Percentiles rank a stretch among this genome's conserved stretches.
Conservation (phyloP, 1,140 invertebrate species). For the Trypoxylus dichotomus region DNA sequence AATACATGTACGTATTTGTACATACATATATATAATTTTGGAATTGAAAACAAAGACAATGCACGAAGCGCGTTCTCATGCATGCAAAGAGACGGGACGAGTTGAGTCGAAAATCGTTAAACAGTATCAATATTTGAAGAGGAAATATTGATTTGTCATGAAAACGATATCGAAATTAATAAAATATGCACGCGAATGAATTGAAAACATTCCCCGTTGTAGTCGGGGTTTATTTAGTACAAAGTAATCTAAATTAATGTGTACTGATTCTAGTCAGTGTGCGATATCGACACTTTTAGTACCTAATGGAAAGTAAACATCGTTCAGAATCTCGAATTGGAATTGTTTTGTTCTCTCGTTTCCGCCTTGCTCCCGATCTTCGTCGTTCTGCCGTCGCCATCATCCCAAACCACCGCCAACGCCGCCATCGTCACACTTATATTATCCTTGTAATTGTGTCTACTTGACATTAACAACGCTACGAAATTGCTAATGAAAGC, state of each 20-base stretch:
- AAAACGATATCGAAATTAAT: slow-evolving; percentile 27
- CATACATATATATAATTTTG: background rate
- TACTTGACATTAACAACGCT: slow-evolving; percentile 40
- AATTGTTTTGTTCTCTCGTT: slow-evolving; percentile 40
- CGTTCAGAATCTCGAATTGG: slow-evolving; percentile 43
- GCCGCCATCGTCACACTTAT: slow-evolving; percentile 5
- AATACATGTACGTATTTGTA: background rate
- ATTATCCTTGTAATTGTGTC: slow-evolving; percentile 40
- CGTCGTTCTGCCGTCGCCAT: background rate
- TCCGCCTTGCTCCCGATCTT: slow-evolving; percentile 28
- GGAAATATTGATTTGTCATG: slow-evolving; percentile 23
- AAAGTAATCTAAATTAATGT: slow-evolving; percentile 47
- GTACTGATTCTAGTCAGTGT: slow-evolving; percentile 45
- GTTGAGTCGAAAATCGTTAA: slow-evolving; percentile 10
- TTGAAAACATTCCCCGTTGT: slow-evolving; percentile 23
- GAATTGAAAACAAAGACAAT: background rate
- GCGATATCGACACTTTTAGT: slow-evolving; percentile 47
- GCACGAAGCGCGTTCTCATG: background rate
- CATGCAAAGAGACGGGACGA: background rate
- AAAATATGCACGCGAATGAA: slow-evolving; percentile 28
- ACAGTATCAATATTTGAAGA: slow-evolving; percentile 23
- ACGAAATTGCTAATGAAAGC: slow-evolving; percentile 42
- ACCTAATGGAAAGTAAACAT: slow-evolving; percentile 48
- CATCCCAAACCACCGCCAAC: background rate
- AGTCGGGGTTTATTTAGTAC: slow-evolving; percentile 39